phyloP scores from a whole-genome alignment of 2,888 invertebrate genomes.

The Theodoxus fluviatilis region DNA sequence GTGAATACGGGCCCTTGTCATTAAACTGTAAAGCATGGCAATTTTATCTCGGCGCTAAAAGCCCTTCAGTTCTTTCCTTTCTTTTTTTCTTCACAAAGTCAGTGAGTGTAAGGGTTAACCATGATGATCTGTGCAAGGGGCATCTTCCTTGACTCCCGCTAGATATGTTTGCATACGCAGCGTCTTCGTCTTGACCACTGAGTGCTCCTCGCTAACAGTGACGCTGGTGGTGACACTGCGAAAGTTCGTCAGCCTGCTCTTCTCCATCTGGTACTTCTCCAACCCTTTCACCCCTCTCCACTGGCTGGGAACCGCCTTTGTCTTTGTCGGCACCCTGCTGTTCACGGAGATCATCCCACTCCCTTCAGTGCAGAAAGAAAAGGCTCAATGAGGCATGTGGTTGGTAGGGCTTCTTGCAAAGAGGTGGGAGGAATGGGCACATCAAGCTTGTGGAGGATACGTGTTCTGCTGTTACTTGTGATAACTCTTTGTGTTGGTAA shows the following conservation, averaged over 20 bases:
- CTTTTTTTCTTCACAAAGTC: no score
- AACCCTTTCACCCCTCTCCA: constrained; percentile 92
- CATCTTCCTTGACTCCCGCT: constrained; percentile 42
- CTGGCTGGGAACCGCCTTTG: constrained; percentile 87
- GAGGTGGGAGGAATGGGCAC: no score
- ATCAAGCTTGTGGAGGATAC: no score
- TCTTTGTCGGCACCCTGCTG: constrained; percentile 90
- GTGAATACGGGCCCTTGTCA: no score
- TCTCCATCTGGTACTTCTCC: constrained; percentile 92
- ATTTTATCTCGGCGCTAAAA: no score
- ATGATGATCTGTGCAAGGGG: not conserved
- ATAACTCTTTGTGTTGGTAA: no score
- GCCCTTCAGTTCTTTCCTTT: no score
- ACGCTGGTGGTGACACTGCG: constrained; percentile 94
- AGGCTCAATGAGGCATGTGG: no score
- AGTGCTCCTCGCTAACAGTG: constrained; percentile 91
- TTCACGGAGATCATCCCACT: constrained; percentile 73
- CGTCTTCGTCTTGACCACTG: constrained; percentile 92
- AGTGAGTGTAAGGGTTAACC: not conserved
- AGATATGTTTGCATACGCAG: constrained; percentile 89
- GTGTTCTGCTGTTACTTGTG: no score
- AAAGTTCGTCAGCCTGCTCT: constrained; percentile 92
- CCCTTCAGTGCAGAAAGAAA: no score
- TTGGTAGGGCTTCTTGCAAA: no score
- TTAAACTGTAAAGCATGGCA: no score